phyloP scores from a whole-genome alignment of 2,888 invertebrate species.

The Caenorhabditis becei region DNA sequence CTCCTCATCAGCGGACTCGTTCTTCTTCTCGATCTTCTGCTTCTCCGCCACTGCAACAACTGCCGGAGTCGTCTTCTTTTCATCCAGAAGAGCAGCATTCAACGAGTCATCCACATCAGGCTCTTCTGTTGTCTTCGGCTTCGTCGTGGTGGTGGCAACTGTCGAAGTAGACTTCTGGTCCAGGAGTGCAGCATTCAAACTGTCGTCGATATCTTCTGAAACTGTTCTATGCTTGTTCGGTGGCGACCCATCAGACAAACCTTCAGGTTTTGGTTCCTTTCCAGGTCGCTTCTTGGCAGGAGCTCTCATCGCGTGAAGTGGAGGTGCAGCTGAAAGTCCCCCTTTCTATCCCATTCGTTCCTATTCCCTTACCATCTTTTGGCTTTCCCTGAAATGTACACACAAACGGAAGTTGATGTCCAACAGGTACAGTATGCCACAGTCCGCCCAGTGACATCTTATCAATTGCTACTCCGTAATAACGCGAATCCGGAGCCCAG shows the following conservation, averaged over 20 bases:
- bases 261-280: constrained; percentile 12
- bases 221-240: neutral
- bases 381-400: constrained; percentile 56
- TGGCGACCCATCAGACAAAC: neutral
- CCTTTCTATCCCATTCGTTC: neutral
- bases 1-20: constrained; percentile 15
- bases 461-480: constrained; percentile 48
- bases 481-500: constrained; percentile 46
- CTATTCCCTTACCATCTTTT: constrained; percentile 19
- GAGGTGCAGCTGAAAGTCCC: constrained; percentile 18
- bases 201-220: constrained; percentile 44
- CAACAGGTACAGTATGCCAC: constrained; percentile 48
- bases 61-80: constrained; percentile 5
- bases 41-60: neutral
- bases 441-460: constrained; percentile 51
- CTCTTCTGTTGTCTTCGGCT: constrained; percentile 20
- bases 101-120: constrained; percentile 20
- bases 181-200: constrained; percentile 36
- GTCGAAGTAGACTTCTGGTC: constrained; percentile 20
- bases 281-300: constrained; percentile 38
- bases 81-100: constrained; percentile 27
- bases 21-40: constrained; percentile 1
- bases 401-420: constrained; percentile 42
- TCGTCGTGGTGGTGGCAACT: neutral
- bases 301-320: constrained; percentile 49